phyloP scores from a whole-genome alignment of 2,888 invertebrate species.

The Chironomus tentans region DNA sequence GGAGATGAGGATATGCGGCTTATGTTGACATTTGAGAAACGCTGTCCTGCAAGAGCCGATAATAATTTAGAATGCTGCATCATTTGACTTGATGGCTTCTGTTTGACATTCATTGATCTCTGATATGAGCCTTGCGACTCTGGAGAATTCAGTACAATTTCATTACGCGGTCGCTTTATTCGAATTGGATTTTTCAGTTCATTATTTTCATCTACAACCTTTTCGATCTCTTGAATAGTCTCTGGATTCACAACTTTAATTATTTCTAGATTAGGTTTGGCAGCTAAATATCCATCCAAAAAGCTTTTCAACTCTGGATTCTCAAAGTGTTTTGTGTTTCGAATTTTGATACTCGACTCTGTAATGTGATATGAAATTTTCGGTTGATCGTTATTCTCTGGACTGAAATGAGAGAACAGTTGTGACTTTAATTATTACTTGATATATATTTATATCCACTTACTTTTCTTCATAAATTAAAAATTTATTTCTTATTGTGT shows the following conservation, averaged over 20 bases:
- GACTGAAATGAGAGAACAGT: background rate
- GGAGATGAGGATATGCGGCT: background rate
- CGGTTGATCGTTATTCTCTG: background rate
- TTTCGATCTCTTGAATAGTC: background rate
- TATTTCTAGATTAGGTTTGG: background rate
- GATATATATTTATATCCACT: background rate
- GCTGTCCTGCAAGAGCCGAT: background rate
- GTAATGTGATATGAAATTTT: background rate
- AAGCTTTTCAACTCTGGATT: background rate
- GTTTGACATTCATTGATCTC: background rate
- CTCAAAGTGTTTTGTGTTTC: background rate
- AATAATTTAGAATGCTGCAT: background rate
- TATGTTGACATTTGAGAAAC: background rate
- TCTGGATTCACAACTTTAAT: background rate
- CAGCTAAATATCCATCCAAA: background rate
- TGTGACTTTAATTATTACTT: background rate
- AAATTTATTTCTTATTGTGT: background rate
- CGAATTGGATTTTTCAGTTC: background rate
- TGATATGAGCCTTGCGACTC: background rate
- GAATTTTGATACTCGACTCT: background rate
- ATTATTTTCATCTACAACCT: background rate
- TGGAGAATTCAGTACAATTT: background rate
- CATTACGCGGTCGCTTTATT: background rate
- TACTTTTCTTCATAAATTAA: conserved; percentile 1
- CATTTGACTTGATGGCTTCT: background rate